phyloP scores from a whole-genome alignment of 2,888 invertebrate genomes.

The Caenorhabditis sp. region DNA sequence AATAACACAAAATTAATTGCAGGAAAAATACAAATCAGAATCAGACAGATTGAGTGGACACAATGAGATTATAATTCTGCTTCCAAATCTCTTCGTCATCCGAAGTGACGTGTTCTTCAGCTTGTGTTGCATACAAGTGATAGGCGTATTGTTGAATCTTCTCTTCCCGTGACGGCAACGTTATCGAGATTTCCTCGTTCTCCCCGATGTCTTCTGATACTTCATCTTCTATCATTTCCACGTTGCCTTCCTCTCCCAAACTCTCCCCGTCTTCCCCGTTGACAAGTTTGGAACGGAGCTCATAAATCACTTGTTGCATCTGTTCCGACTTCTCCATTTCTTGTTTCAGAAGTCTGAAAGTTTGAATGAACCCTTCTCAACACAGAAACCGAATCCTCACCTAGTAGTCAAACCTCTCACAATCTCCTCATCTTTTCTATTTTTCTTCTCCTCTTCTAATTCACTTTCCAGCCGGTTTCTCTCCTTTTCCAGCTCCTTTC shows the following conservation, averaged over 20 bases:
- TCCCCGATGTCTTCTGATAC: conserved; percentile 35
- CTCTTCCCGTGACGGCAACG: conserved; percentile 57
- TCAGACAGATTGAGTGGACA: conserved; percentile 76
- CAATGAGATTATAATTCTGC: conserved; percentile 72
- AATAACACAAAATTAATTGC: too few relatives aligned
- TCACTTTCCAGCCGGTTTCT: conserved; percentile 61
- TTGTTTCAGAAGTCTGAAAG: conserved; percentile 75
- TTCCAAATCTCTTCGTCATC: conserved; percentile 67
- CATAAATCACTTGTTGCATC: conserved; percentile 72
- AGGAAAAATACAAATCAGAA: too few relatives aligned
- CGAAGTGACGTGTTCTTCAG: conserved; percentile 61
- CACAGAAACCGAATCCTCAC: conserved; percentile 23
- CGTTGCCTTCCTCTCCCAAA: conserved; percentile 30
- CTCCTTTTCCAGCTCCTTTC: conserved; percentile 65
- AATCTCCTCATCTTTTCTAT: conserved; percentile 76
- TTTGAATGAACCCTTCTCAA: not conserved
- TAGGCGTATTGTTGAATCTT: conserved; percentile 66
- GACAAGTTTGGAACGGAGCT: conserved; percentile 70
- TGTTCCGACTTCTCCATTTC: conserved; percentile 75
- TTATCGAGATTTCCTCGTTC: conserved; percentile 57
- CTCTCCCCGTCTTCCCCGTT: conserved; percentile 33
- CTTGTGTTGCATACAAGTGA: conserved; percentile 61
- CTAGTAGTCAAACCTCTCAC: conserved; percentile 76
- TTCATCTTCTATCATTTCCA: conserved; percentile 57
- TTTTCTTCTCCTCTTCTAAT: conserved; percentile 73